phyloP scores from a whole-genome alignment of 2,113 vertebrate genomes.

The Poeciliopsis occidentalis region DNA sequence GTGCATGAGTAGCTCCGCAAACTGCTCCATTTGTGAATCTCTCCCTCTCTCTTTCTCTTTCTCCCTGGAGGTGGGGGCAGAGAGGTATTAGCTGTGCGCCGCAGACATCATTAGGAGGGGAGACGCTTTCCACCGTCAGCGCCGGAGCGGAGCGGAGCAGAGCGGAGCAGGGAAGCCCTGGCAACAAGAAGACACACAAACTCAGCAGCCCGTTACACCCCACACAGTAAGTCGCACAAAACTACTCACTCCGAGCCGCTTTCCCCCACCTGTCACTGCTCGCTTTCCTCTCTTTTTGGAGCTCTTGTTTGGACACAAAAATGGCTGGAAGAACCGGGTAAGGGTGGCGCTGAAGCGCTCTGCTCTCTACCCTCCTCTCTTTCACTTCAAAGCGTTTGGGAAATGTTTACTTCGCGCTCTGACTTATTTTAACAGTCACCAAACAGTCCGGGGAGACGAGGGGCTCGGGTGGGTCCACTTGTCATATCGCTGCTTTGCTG shows the following conservation, averaged over 20 bases:
- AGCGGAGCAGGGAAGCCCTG: slow-evolving; percentile 80
- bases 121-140: slow-evolving; percentile 88
- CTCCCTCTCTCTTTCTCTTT: slow-evolving; percentile 20
- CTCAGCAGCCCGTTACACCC: slow-evolving; percentile 83
- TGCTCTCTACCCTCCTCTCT: slow-evolving; percentile 22
- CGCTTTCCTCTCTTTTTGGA: slow-evolving; percentile 44
- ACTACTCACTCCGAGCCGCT: slow-evolving; percentile 27
- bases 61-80: slow-evolving; percentile 69
- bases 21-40: slow-evolving; percentile 60
- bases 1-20: slow-evolving; percentile 70
- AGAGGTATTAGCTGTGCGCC: slow-evolving; percentile 80
- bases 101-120: slow-evolving; percentile 92
- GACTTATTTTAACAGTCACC: slow-evolving; percentile 58
- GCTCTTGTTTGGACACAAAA: slow-evolving; percentile 47
- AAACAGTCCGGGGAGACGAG: background rate
- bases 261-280: slow-evolving; percentile 21
- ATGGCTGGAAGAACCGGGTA: slow-evolving; percentile 74
- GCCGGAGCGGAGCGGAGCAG: slow-evolving; percentile 68
- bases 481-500: slow-evolving; percentile 49
- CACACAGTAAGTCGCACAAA: slow-evolving; percentile 88
- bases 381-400: slow-evolving; percentile 62
- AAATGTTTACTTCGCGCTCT: slow-evolving; percentile 70
- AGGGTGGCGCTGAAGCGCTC: slow-evolving; percentile 67
- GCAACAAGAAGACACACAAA: slow-evolving; percentile 80
- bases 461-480: slow-evolving; percentile 22